These are phyloP conservation scores for Sebastes wilsoni DNA, from an alignment of 2,797 vertebrate genomes.

Conservation along the genomic window DNA sequence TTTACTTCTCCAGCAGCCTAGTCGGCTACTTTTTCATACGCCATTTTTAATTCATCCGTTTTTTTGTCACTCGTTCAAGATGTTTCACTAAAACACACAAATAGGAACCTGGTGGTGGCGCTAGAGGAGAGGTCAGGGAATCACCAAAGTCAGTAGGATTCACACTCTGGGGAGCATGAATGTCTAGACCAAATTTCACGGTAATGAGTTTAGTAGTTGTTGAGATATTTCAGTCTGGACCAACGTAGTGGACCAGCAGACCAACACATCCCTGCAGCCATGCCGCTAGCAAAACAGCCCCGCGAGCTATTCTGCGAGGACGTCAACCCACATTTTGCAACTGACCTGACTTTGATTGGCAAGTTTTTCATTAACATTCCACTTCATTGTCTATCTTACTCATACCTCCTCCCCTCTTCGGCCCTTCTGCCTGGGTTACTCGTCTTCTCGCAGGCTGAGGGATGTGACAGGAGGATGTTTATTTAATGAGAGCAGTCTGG, in stretches of 20 bases:
- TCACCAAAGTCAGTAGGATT: neutral
- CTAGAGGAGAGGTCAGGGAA: neutral
- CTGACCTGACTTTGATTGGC: conserved; percentile 56
- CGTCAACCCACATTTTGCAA: neutral
- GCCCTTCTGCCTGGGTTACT: conserved; percentile 37
- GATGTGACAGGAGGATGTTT: conserved; percentile 82
- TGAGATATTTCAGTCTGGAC: neutral
- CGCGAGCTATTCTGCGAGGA: neutral
- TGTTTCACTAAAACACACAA: neutral
- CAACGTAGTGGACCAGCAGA: neutral
- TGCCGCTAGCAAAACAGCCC: neutral
- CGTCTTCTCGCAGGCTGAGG: conserved; percentile 62
- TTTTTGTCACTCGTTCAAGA: neutral
- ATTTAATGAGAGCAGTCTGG: conserved; percentile 85
- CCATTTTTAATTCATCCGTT: too few relatives aligned
- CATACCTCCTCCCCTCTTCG: conserved; percentile 22
- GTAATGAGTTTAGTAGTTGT: neutral
- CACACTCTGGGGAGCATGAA: neutral
- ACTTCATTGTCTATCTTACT: conserved; percentile 55
- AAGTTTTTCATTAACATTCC: conserved; percentile 65
- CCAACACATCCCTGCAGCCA: neutral
- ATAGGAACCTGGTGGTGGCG: neutral
- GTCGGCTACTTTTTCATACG: too few relatives aligned
- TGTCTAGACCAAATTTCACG: neutral
- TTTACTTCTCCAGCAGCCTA: too few relatives aligned